These are phyloP conservation scores for Threskiornis aethiopicus DNA, from an alignment of 2,797 vertebrate genomes.

Conservation along the genomic window DNA sequence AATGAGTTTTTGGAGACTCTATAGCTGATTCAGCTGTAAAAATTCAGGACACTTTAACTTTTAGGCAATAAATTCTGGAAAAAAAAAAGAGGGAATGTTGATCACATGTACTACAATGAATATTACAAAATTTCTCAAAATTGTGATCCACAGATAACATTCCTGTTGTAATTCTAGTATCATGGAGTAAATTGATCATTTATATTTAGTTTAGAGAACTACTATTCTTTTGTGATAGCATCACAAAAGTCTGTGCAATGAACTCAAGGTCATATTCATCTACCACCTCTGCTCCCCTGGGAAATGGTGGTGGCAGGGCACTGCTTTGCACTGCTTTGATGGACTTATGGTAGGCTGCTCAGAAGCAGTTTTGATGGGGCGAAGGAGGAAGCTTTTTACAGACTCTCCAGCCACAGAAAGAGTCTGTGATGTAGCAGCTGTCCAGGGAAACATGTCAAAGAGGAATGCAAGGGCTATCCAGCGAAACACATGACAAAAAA, in stretches of 20 bases:
- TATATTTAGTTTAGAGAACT: neutral
- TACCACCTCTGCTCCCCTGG: neutral
- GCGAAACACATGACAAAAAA: neutral
- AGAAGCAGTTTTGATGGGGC: neutral
- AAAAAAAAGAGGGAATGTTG: neutral
- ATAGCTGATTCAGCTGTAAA: neutral
- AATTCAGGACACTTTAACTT: neutral
- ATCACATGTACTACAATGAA: neutral
- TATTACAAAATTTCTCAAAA: neutral
- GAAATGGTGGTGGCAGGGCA: neutral
- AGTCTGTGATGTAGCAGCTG: neutral
- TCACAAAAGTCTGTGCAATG: neutral
- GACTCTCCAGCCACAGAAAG: neutral
- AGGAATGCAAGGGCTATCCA: neutral
- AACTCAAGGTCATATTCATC: neutral
- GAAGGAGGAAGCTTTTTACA: neutral
- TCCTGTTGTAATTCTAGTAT: neutral
- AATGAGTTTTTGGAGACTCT: neutral
- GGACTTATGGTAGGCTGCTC: neutral
- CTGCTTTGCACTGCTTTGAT: neutral
- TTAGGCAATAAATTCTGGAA: neutral
- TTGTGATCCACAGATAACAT: neutral
- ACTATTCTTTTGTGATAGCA: neutral
- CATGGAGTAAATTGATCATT: neutral
- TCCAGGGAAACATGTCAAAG: neutral